Evolutionary conservation across 2,888 invertebrate species (phyloP), one percentile per base, ranked within the genome.

Genomic region (Polylopha cassiicola): DNA sequence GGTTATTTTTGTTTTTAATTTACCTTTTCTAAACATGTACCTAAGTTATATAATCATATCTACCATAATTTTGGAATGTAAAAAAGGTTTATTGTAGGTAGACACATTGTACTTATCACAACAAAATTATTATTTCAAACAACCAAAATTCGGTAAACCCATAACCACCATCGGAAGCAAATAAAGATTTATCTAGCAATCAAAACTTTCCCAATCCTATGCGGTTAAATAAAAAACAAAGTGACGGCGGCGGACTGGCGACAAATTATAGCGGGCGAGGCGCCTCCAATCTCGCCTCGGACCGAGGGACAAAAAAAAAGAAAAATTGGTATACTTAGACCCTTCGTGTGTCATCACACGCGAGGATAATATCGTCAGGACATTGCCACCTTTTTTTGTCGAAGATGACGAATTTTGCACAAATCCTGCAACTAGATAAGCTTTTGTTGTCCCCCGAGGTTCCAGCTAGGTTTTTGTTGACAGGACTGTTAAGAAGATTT

Each of bases 251-350:
- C 48, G 37, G 39, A 45, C 47, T 59, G 59, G 54, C 64, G 71
- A 75, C 78, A 78, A 80, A 81, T 81, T 78, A 76, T 60, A 71
- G 61, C 48, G 58, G 51, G 51, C 56, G 52, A 63, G 74, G 74
- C 73, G 75, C 72, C 70, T 65, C 46, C 58, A 65, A 70, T 72
- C 71, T 68, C 71, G 62, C 65, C 61, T 62, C 55, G 50, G 53
- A 54, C 54, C 55, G 56, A n/a, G n/a, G n/a, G n/a, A 47, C 51
- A 46, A 48, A 46, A 58, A 53, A 51, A 42, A 36, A 14, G 21
- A 27, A 38, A 26, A 37, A 41, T 34, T n/a, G n/a, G n/a, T 15
- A 7, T 24, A 34, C 34, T 34, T 39, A 34, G 37, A 7, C 20
- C 6, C 15, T 77, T 79, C 73, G 77, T 73, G 39, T 32, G 34